Evolutionary conservation across 2,888 invertebrate genomes (phyloP), one percentile per base, ranked within the genome.

Genomic region (Hedya salicella): DNA sequence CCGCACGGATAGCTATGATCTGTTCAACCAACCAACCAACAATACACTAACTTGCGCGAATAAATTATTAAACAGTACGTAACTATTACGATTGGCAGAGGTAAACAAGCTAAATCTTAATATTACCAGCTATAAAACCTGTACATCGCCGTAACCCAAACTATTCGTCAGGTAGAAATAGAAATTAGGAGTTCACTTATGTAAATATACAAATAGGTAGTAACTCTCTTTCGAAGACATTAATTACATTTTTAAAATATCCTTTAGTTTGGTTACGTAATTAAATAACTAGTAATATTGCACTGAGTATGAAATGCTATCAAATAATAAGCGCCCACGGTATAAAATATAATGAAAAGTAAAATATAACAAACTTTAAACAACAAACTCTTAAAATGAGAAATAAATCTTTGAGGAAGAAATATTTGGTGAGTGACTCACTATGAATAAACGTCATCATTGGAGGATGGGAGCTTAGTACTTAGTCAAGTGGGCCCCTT

Each of bases 271-370:
- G 93, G 93, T 93, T 93, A 93, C 92, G 91, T 92, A 89, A 93
- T 92, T 92, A 92, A 91, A 92, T 92, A 93, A 93, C 93, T 93
- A 93, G 93, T 91, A 92, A 93, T 93, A 93, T 93, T 93, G 93
- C 93, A 93, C 93, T 93, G 93, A 92, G 92, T 93, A 93, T 92
- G 92, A 92, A 91, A 91, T 89, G 88, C 89, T 89, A 91, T 90
- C 85, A 92, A 92, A 92, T 91, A 87, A 92, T 92, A 92, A 91
- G 92, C 89, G 92, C 92, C 91, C 93, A 91, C 91, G 77, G 80
- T 81, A 59, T 57, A 57, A 57, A 57, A 57, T 57, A 85, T 79
- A 82, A 78, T 80, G 81, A 86, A 86, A 83, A 81, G 82, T 83
- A 85, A 77, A 80, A 76, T 62, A 63, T 68, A 65, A 69, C 84